Conservation (phyloP, 2,888 invertebrate genomes). For the Drosophila nr. fundita region DNA sequence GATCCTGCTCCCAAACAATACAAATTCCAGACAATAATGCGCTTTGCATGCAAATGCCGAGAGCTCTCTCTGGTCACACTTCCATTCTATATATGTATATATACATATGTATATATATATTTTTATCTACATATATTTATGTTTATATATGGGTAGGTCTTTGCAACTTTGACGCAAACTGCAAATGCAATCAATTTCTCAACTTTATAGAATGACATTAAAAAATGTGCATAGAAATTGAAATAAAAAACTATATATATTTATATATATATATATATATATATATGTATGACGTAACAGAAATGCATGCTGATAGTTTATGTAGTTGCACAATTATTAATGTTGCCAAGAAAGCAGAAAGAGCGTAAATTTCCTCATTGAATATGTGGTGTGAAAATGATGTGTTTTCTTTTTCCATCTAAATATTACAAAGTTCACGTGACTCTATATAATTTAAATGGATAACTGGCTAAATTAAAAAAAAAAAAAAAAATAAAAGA, state of each 20-base stretch:
- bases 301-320: not conserved
- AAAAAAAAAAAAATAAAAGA: not conserved
- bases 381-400: not conserved
- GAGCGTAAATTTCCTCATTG: not conserved
- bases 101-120: not conserved
- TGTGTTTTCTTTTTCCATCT: not conserved
- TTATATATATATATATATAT: not conserved
- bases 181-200: not conserved
- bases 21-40: conserved; percentile 53
- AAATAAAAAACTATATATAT: too few species aligned
- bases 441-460: not conserved
- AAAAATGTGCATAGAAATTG: not conserved
- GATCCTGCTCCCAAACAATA: conserved; percentile 32
- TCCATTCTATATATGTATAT: not conserved
- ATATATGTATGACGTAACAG: not conserved
- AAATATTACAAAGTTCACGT: not conserved
- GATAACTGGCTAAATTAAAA: not conserved
- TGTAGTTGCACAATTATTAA: not conserved
- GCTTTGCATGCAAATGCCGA: conserved; percentile 41
- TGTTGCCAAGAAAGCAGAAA: not conserved
- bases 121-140: not conserved
- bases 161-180: not conserved
- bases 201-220: not conserved
- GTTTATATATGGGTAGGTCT: not conserved
- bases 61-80: not conserved